These are phyloP conservation scores for Megamerina dolium DNA, from an alignment of 2,888 invertebrate species.

Conservation along the genomic window DNA sequence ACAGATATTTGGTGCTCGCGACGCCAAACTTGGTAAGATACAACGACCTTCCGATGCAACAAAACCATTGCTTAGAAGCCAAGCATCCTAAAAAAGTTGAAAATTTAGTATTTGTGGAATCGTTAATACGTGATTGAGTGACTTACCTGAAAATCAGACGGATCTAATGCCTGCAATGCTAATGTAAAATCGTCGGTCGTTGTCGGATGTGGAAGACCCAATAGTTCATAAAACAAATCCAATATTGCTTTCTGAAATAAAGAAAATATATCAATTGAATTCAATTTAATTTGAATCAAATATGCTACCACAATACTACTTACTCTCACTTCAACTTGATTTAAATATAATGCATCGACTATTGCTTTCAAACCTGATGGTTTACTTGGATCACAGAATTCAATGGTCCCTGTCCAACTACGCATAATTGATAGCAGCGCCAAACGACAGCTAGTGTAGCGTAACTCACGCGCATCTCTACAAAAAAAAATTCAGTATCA, in stretches of 20 bases:
- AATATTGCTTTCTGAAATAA: conserved; percentile 75
- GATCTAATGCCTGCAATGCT: conserved; percentile 83
- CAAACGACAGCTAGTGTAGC: conserved; percentile 78
- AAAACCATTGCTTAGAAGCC: conserved; percentile 89
- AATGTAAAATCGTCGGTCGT: conserved; percentile 91
- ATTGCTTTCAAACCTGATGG: conserved; percentile 71
- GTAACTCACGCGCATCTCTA: conserved; percentile 71
- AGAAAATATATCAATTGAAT: background rate
- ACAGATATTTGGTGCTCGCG: conserved; percentile 79
- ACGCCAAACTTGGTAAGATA: conserved; percentile 79
- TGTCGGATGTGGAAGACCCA: conserved; percentile 79
- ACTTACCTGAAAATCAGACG: conserved; percentile 63
- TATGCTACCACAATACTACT: conserved; percentile 41
- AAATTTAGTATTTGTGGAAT: background rate
- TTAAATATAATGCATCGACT: conserved; percentile 74
- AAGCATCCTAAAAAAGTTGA: conserved; percentile 57
- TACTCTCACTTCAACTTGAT: conserved; percentile 84
- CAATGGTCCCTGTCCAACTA: conserved; percentile 87
- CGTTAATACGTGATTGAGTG: background rate
- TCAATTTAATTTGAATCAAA: background rate
- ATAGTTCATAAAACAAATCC: conserved; percentile 84
- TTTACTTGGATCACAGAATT: conserved; percentile 76
- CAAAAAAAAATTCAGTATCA: conserved; percentile 8
- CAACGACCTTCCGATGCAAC: conserved; percentile 87
- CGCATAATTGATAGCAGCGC: conserved; percentile 78